These are phyloP conservation scores for Cantharis flavilabris DNA, from an alignment of 2,888 invertebrate species.

Conservation along the genomic window DNA sequence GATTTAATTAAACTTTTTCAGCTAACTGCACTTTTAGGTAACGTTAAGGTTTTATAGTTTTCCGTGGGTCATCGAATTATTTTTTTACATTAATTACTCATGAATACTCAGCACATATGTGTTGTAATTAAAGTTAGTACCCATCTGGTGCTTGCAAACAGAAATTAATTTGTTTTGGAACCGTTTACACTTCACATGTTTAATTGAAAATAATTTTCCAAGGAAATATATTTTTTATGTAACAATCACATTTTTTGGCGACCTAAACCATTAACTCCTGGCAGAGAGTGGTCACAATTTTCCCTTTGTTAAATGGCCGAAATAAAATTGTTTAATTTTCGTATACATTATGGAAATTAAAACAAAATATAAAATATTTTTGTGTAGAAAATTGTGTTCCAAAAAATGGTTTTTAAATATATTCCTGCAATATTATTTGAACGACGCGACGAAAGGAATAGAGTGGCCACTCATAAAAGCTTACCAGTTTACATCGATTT, in stretches of 20 bases:
- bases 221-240: conserved; percentile 9
- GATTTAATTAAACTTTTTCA: background rate
- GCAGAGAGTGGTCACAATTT: background rate
- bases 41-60: background rate
- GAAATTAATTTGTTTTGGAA: conserved; percentile 20
- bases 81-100: conserved; percentile 17
- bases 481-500: background rate
- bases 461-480: background rate
- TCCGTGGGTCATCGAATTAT: conserved; percentile 10
- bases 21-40: background rate
- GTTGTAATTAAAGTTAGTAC: conserved; percentile 19
- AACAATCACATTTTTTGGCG: background rate
- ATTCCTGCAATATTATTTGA: background rate
- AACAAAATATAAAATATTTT: background rate
- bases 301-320: background rate
- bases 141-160: conserved; percentile 18
- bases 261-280: background rate
- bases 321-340: background rate
- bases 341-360: background rate
- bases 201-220: conserved; percentile 16
- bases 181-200: conserved; percentile 12
- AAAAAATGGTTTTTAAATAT: background rate
- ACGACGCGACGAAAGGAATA: background rate
- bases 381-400: background rate
- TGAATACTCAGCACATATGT: conserved; percentile 19